A percentile compares a stretch with the other conserved stretches of the same genome.
These are phyloP conservation scores for Numida meleagris DNA, from an alignment of 2,113 vertebrate species.

Conservation along the genomic window DNA sequence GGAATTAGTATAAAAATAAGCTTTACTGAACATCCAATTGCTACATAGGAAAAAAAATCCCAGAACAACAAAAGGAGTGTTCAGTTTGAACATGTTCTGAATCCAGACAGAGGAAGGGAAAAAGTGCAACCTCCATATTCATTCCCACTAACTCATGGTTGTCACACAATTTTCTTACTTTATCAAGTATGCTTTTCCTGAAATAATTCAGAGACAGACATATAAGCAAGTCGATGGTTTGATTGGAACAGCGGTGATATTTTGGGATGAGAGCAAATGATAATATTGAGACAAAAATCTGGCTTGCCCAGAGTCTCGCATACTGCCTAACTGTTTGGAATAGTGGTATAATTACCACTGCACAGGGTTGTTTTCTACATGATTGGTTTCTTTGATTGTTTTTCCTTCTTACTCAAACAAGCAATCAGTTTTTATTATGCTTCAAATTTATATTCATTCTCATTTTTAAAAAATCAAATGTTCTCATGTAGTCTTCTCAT, in stretches of 20 bases:
- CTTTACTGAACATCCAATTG: background rate
- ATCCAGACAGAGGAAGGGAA: background rate
- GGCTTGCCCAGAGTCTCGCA: background rate
- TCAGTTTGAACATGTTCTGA: background rate
- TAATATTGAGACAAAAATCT: background rate
- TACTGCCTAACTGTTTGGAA: background rate
- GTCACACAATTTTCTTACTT: background rate
- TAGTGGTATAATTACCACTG: background rate
- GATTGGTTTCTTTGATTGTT: background rate
- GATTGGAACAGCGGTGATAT: background rate
- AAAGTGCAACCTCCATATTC: rapidly evolving
- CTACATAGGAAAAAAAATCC: background rate
- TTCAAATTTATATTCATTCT: background rate
- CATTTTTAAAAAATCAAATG: background rate
- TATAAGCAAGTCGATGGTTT: background rate
- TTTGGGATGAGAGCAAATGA: background rate
- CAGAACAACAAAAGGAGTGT: background rate
- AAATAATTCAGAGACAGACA: background rate
- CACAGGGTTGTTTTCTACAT: background rate
- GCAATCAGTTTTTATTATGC: background rate
- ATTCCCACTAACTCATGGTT: background rate
- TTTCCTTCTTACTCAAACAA: background rate
- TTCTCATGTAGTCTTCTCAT: background rate
- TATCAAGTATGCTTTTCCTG: background rate
- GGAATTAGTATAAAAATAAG: background rate